Evolutionary conservation across 1,140 invertebrate species (phyloP), one percentile per base, ranked within the genome.

Genomic region (Proales similis): DNA sequence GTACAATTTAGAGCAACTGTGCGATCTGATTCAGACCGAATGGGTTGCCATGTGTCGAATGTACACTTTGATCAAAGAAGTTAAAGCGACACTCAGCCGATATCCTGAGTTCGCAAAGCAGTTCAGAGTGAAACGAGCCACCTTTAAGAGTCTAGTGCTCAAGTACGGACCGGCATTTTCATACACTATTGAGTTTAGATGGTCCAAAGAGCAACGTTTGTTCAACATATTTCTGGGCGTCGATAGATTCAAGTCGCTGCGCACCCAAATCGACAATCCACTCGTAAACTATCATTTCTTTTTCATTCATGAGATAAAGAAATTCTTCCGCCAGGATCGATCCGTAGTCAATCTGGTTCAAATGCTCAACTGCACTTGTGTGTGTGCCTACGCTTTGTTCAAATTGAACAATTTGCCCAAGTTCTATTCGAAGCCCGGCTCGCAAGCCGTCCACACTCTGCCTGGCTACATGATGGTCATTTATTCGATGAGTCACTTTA

Each of bases 371-470:
- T 42, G 45, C 20, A 32, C 51, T 20, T 57, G 33, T 27, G 20
- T 26, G 11, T 42, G 20, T 42, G 32, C 36, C 29, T 42, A 29
- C 32, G 51, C 24, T 1, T 39, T 57, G 20, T 36, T 42, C 7
- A 57, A 57, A 20, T 26, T 57, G 36, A 26, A 26, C n/a, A 57
- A 57, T 57, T 17, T 57, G 11, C 51, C 51, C 3, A 57, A 57
- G 20, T 57, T 57, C 14, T 53, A 20, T 53, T 57, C 5, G 17
- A 11, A 43, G 45, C 26, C 20, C 17, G 39, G n/a, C 20, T 42
- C 39, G 19, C 20, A 43, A 14, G 26, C 17, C 9, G 30, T 57
- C 17, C 19, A 11, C 11, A n/a, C 51, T 4, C 39, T 42, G 9
- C 45, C 36, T 36, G 51, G 51, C 19, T 57, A 42, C 17, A 57